These are phyloP conservation scores for Machimus rusticus DNA, from an alignment of 2,888 invertebrate genomes.

Conservation along the genomic window DNA sequence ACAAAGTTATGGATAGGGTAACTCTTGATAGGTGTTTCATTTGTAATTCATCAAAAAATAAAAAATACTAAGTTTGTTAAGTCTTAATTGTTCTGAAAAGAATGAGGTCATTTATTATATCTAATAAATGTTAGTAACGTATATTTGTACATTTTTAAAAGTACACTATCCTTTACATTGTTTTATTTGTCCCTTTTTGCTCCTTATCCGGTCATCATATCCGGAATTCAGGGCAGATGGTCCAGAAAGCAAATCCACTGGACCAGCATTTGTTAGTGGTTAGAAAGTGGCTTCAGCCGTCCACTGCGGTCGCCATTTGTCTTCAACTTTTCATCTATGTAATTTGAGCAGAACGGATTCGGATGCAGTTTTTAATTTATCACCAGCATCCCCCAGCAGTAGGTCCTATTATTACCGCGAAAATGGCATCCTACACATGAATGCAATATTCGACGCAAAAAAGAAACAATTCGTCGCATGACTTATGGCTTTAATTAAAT, in stretches of 20 bases:
- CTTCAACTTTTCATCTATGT: conserved; percentile 2
- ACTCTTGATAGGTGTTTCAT: no score
- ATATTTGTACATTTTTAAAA: no score
- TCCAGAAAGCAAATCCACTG: not conserved
- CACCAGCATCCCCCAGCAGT: not conserved
- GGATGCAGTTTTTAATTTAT: conserved; percentile 13
- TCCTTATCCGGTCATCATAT: not conserved
- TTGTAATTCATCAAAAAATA: no score
- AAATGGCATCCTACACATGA: conserved; percentile 32
- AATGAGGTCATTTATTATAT: no score
- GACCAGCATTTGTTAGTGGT: not conserved
- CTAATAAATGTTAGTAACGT: no score
- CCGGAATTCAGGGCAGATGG: not conserved
- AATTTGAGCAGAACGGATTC: conserved; percentile 14
- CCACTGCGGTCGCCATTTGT: not conserved
- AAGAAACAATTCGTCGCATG: conserved; percentile 38
- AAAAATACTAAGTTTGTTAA: no score
- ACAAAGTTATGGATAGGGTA: no score
- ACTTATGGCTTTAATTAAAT: conserved; percentile 41
- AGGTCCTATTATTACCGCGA: conserved; percentile 18
- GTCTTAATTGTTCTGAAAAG: no score
- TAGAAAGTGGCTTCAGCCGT: not conserved
- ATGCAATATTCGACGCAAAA: conserved; percentile 18
- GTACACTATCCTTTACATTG: not conserved
- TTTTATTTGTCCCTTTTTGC: not conserved